These are phyloP conservation scores for Thomomys bottae DNA, from an alignment of 2,113 vertebrate species.

Conservation along the genomic window DNA sequence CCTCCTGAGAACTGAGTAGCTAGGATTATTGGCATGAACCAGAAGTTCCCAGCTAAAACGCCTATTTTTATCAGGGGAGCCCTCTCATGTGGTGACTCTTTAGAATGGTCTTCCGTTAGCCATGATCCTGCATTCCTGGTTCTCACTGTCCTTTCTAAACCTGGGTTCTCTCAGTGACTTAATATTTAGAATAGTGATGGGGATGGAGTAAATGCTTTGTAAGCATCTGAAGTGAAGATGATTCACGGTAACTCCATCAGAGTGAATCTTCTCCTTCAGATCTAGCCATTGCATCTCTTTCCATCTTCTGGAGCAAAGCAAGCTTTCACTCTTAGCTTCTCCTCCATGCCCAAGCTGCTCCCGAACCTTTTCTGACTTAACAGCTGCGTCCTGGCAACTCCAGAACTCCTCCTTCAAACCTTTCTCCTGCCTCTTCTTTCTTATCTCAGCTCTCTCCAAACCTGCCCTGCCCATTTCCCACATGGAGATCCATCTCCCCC, in stretches of 20 bases:
- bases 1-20: too few relatives aligned
- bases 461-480: neutral
- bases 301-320: neutral
- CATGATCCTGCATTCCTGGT: neutral
- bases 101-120: neutral
- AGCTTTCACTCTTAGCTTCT: too few relatives aligned
- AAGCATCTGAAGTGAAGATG: neutral
- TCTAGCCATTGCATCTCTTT: neutral
- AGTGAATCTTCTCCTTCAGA: conserved; percentile 5
- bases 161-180: neutral
- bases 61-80: neutral
- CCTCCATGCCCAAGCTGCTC: neutral
- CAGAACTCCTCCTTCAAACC: neutral
- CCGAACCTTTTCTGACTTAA: neutral
- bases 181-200: neutral
- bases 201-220: neutral
- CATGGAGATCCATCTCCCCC: neutral
- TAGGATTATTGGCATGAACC: too few relatives aligned
- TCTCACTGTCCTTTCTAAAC: neutral
- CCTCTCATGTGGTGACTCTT: neutral
- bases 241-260: neutral
- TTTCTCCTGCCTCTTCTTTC: neutral
- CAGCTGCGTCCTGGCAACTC: neutral
- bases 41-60: neutral
- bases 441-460: neutral